Base-by-base conservation (phyloP, 2,888 invertebrate species). In the Hydriomena furcata region DNA sequence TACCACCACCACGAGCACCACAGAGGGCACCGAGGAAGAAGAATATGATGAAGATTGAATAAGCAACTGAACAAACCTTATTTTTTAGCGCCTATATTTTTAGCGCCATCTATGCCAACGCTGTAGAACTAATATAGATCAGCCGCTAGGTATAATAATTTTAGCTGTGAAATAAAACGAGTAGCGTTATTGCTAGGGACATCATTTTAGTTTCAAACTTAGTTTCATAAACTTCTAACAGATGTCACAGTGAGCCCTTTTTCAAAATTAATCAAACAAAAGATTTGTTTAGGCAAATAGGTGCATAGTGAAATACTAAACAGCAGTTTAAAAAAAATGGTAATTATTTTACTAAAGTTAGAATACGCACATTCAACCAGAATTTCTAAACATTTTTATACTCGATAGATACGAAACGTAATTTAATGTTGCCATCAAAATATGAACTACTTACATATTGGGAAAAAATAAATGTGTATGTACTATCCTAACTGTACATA, bases 21-120 rank as follows among this genome's bases (percentile, higher is more conserved):
- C 76, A 13, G 71, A 71, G 37, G 60, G 65, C 2, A 59, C 47
- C 7, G 75, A 76, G 20, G 79, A 82, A 11, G 71, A 74, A 2
- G 66, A 72, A 7, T 71, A 73, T n/a, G 42, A 52, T 68, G 80
- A 60, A 62, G 69, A 63, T 30, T 45, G 27, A 55, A 17, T 17
- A 17, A 17, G 4, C 4, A 3, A 17, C 2, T 3, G 4, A 17
- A 17, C 2, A 17, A 6, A 30, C 7, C 5, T 13, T 1, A 20
- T 17, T 7, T 24, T 23, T 23, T 7, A 23, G 23, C n/a, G n/a
- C n/a, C n/a, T 17, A 27, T 43, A 5, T 8, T 34, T 35, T 30
- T 21, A 45, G 30, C 27, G 47, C 30, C 44, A 44, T 45, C 51
- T 55, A 40, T 17, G 3, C 7, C 20, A 7, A 8, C 2, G 5